Conservation (phyloP, 92 coral and sea anemone species). For the Heliopora coerulea region DNA sequence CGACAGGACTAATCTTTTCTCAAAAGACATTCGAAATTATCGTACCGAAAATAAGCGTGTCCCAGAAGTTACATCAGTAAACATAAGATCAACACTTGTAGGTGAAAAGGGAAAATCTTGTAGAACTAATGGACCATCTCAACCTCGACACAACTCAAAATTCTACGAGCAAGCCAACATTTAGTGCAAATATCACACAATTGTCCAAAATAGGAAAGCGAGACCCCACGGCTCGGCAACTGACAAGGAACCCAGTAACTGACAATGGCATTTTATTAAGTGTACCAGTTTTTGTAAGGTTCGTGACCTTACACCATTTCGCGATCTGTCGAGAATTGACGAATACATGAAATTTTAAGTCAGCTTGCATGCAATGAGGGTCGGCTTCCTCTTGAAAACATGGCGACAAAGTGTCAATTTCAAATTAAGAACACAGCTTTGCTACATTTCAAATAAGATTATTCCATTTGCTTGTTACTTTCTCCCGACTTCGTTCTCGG, state of each 20-base stretch:
- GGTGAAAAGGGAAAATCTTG: not conserved
- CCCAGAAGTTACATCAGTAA: not conserved
- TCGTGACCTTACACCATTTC: no score
- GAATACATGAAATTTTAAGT: conserved; percentile 1
- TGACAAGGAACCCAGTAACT: no score
- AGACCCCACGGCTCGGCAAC: no score
- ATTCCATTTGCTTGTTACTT: not conserved
- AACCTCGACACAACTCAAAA: not conserved
- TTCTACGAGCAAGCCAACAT: no score
- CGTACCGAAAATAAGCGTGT: not conserved
- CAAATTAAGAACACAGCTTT: conserved; percentile 17
- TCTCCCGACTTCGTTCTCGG: not conserved
- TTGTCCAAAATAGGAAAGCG: no score
- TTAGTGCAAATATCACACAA: no score
- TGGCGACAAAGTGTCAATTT: conserved; percentile 39
- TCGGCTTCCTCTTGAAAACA: not conserved
- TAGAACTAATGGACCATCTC: not conserved
- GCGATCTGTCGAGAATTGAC: conserved; percentile 38
- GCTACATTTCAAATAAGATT: conserved; percentile 31
- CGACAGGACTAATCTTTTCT: not conserved
- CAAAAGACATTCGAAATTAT: conserved; percentile 1
- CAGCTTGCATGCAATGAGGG: not conserved
- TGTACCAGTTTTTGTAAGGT: no score
- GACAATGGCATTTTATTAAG: no score
- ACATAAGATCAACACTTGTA: not conserved